A percentile compares a stretch with the other conserved stretches of the same genome.
These are phyloP conservation scores for Maconellicoccus hirsutus DNA, from an alignment of 1,140 invertebrate species.

Conservation along the genomic window DNA sequence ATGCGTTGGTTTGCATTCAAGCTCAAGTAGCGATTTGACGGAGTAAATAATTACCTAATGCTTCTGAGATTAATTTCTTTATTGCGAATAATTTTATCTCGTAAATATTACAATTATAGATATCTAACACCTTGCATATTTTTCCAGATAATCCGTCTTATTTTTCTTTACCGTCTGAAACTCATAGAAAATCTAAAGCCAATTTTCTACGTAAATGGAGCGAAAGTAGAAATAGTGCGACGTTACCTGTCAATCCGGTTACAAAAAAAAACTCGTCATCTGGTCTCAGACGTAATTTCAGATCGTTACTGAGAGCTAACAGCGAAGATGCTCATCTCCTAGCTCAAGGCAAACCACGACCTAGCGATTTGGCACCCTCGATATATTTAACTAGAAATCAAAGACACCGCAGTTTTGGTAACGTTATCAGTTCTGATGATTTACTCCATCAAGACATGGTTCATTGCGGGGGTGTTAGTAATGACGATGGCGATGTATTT, in stretches of 20 bases:
- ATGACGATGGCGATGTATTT: background rate
- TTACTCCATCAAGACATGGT: conserved; percentile 18
- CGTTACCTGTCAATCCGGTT: background rate
- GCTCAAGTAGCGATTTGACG: no score
- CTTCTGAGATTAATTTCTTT: no score
- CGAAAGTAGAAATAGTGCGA: background rate
- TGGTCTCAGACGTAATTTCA: background rate
- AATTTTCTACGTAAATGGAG: background rate
- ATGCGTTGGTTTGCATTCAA: no score
- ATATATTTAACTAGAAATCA: background rate
- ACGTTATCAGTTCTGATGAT: conserved; percentile 11
- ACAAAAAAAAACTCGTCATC: background rate
- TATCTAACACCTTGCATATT: no score
- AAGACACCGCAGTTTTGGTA: background rate
- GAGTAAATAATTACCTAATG: no score
- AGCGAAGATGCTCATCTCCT: conserved; percentile 15
- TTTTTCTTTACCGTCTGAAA: background rate
- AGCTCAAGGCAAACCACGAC: conserved; percentile 14
- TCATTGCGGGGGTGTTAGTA: background rate
- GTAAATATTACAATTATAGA: no score
- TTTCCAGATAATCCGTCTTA: conserved; percentile 8
- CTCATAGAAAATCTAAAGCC: background rate
- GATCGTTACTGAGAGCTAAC: no score
- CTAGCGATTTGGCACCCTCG: background rate
- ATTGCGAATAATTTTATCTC: no score